Evolutionary conservation across 1,140 invertebrate species (phyloP), one percentile per base, ranked within the genome.

Genomic region (Aphis gossypii): DNA sequence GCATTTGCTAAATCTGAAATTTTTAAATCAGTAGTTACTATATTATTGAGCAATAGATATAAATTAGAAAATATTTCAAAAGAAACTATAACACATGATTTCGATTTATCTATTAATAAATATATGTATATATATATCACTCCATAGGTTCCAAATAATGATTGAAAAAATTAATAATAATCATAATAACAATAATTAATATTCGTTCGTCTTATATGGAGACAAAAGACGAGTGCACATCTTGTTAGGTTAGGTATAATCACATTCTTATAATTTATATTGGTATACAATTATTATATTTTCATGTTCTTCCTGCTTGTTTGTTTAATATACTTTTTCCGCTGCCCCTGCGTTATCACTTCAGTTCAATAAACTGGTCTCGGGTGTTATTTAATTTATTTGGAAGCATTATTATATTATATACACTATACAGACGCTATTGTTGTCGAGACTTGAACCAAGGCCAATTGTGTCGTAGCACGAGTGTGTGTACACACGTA

Each of bases 341-440:
- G 56, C 14, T 7, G 14, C 35, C 48, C 18, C 8, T 9, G 89
- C 56, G 56, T 68, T 68, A 90, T 90, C 89, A 25, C 89, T 56
- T 56, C 89, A 44, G 89, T 90, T 90, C 89, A 90, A 90, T 90
- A 90, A 90, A 90, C 89, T 44, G 89, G 51, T 60, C 88, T 56
- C 21, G 21, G 54, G 89, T 90, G 89, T 90, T 90, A 90, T 90
- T 90, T 68, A 90, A 90, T 90, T 90, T 90, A 90, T 90, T 90
- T 60, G 89, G 89, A 68, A 30, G 38, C 89, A 30, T 90, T 44
- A 56, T 89, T 41, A 51, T 89, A 86, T 44, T 86, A 38, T 89
- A 89, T 38, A 44, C 54, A 60, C 38, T 41, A 44, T 68, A 68
- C 41, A 44, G 89, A 60, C 89, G 89, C 89, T 60, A 90, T 90